Evolutionary conservation across 35 echinoderm and acorn worm species (phyloP), one percentile per base, ranked within the genome.

Genomic region (Apostichopus californicus): DNA sequence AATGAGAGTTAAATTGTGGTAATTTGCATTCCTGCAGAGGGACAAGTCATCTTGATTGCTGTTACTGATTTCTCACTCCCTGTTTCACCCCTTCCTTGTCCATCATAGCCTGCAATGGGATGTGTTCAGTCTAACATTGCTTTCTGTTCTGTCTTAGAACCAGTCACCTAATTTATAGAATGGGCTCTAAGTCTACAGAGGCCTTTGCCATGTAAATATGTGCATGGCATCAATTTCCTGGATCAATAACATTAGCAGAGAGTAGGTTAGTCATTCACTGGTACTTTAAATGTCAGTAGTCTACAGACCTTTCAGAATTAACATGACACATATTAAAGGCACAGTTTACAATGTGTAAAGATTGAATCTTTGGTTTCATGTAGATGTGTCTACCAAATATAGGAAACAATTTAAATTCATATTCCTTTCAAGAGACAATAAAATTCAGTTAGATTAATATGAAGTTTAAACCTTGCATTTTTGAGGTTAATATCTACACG

Each of bases 181-280:
- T 18, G 21, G 71, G 71, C 71, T 20, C 14, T 75, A 75, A 75
- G 11, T 6, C 15, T 18, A 22, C n/a, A 18, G 71, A 75, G 71
- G 71, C 71, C 71, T 75, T 75, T 7, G 17, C 20, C 71, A 75
- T 75, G 71, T 75, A 75, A 75, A 75, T 18, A 75, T 75, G 21
- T 75, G 71, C 71, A 75, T 22, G 15, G 71, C 17, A n/a, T 75
- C 71, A 75, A 75, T 75, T 75, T 75, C 71, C n/a, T 18, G 6
- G 71, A 75, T 75, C 71, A 75, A 75, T 75, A 75, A 75, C 71
- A 75, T 75, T 75, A 75, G 6, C 20, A 75, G 14, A 75, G 13
- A 75, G 71, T 18, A 21, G 14, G 71, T 75, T 75, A 75, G 71
- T 75, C 71, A 75, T 18, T 75, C 71, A 13, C 14, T 20, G n/a